Evolutionary conservation across 2,797 vertebrate genomes (phyloP), one percentile per base, ranked within the genome.

Genomic region (Lacerta agilis): DNA sequence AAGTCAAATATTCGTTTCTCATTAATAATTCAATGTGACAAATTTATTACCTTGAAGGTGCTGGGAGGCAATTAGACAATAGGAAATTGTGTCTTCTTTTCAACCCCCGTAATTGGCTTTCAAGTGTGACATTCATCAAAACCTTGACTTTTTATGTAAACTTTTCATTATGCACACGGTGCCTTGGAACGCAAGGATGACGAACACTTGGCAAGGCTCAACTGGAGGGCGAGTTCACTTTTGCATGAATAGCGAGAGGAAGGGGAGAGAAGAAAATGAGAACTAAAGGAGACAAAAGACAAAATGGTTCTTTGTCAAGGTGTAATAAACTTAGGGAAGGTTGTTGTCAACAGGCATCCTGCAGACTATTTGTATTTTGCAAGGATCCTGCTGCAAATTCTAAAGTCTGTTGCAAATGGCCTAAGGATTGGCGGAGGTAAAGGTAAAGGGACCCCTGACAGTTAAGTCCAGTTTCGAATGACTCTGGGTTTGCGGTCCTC

Each of bases 11-110:
- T 95, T 96, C 91, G 0, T 92, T 96, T 95, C 96, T 97, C 95
- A 97, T 97, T 97, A 97, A 97, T 97, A 97, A 97, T 97, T 97
- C 96, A 97, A 93, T 85, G 94, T 97, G 96, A 97, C 96, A 97
- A 97, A 97, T 97, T 95, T 97, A 97, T 97, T 97, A 97, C 95
- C 94, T 96, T 95, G 92, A 96, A 97, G 97, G 96, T 97, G 92
- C 95, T 95, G 92, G 36, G 94, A 96, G 94, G 95, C 97, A 97
- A 96, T 97, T 97, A 97, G 96, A 97, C 97, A 97, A 96, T 95
- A 92, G 96, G 92, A 97, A 97, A 97, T 91, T 94, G 95, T 97
- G 94, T 96, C 96, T 95, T 97, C 93, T 93, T 96, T 97, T 97
- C 94, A 96, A 92, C 92, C 91, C 92, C 93, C 93, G 96, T 97